Percentiles rank a stretch among this genome's conserved stretches.
Evolutionary conservation across 2,888 invertebrate species (phyloP).

Genomic region (Brassicogethes aeneus): DNA sequence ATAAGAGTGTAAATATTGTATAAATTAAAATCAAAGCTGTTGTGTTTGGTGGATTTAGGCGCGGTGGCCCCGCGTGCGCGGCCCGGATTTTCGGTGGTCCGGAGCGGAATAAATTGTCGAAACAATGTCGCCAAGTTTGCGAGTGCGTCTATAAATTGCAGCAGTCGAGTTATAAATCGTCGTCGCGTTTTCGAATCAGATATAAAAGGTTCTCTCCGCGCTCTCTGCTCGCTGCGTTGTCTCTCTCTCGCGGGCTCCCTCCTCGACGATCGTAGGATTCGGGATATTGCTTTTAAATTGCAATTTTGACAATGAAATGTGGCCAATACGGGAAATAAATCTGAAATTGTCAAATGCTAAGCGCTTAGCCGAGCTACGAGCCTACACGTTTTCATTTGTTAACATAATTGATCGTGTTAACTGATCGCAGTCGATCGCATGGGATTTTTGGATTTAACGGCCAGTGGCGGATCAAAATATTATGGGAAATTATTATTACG

Average conservation of each 20-base stretch:
- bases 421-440: too few species aligned
- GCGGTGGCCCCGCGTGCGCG: constrained; percentile 24
- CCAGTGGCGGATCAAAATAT: too few species aligned
- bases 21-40: too few species aligned
- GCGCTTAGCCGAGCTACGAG: too few species aligned
- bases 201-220: constrained; percentile 29
- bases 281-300: constrained; percentile 17
- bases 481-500: too few species aligned
- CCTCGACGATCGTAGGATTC: neutral
- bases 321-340: constrained; percentile 1
- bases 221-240: constrained; percentile 9
- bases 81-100: constrained; percentile 13
- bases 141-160: constrained; percentile 37
- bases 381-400: too few species aligned
- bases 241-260: too few species aligned
- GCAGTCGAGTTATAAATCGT: constrained; percentile 39
- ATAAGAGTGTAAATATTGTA: too few species aligned
- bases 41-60: too few species aligned
- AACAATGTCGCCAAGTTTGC: constrained; percentile 26
- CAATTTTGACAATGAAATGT: constrained; percentile 17
- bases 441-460: too few species aligned
- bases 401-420: too few species aligned
- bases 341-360: neutral
- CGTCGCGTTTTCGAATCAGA: constrained; percentile 35
- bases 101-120: too few species aligned